Evolutionary conservation across 1,140 invertebrate genomes (phyloP).

Genomic region (Sarcophaga peregrina): DNA sequence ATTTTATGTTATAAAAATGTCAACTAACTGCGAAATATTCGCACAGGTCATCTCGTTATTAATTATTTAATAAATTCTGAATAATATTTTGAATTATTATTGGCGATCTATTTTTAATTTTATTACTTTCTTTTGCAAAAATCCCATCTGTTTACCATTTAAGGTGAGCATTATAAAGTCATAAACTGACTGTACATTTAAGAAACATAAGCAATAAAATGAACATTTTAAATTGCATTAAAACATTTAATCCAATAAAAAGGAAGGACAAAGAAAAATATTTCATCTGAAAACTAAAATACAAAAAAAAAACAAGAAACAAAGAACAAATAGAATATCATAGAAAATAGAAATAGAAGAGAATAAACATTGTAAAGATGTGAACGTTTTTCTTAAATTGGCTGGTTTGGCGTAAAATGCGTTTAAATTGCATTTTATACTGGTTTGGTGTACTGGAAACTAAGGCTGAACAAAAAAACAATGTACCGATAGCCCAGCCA

Average conservation of each 20-base stretch:
- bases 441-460: not conserved
- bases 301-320: not conserved
- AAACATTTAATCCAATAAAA: not conserved
- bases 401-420: slow-evolving; percentile 33
- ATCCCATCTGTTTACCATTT: not conserved
- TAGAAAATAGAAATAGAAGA: not conserved
- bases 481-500: slow-evolving; percentile 7
- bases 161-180: slow-evolving; percentile 27
- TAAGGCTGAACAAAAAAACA: not conserved
- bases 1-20: no score
- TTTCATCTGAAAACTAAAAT: not conserved
- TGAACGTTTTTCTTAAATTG: slow-evolving; percentile 26
- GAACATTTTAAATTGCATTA: slow-evolving; percentile 32
- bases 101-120: no score
- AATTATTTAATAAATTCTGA: no score
- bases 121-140: no score
- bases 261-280: not conserved
- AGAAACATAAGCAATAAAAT: slow-evolving; percentile 7
- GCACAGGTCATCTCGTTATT: no score
- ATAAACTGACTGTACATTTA: slow-evolving; percentile 29
- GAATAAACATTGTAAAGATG: not conserved
- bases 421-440: slow-evolving; percentile 41
- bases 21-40: no score
- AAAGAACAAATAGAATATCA: not conserved
- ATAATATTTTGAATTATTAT: no score